Percentiles rank a stretch among this genome's conserved stretches.
Conservation (phyloP, 2,888 invertebrate species). For the Selenia dentaria region DNA sequence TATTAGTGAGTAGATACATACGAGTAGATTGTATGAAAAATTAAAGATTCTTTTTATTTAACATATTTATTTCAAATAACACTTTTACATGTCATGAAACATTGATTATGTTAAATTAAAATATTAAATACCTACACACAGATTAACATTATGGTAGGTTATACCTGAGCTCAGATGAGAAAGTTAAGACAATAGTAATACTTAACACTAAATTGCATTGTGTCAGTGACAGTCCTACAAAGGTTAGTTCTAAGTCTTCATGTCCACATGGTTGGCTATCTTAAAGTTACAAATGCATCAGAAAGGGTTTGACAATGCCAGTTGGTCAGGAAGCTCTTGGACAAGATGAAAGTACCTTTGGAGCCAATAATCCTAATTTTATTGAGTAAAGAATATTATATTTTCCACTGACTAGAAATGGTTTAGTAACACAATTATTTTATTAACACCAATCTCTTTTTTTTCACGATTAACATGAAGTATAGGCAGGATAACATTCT, state of each 20-base stretch:
- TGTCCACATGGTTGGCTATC: not conserved
- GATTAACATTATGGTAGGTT: constrained; percentile 58
- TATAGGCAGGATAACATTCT: constrained; percentile 6
- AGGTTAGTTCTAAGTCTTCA: constrained; percentile 10
- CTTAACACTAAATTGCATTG: constrained; percentile 21
- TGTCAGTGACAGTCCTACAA: constrained; percentile 8
- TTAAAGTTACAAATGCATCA: constrained; percentile 6
- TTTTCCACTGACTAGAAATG: constrained; percentile 22
- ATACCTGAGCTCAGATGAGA: constrained; percentile 38
- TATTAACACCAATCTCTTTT: constrained; percentile 9
- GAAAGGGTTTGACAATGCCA: constrained; percentile 1
- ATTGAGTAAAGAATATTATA: constrained; percentile 1
- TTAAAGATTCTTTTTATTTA: constrained; percentile 33
- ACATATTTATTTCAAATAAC: constrained; percentile 50
- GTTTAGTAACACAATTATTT: constrained; percentile 10
- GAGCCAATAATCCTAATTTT: too few relatives aligned
- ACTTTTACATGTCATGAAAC: constrained; percentile 59
- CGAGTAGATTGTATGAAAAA: not conserved
- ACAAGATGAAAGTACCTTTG: constrained; percentile 1
- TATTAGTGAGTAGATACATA: too few relatives aligned
- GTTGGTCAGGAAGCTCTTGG: constrained; percentile 1
- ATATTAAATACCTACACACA: constrained; percentile 52
- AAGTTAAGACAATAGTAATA: constrained; percentile 32
- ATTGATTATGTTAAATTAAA: constrained; percentile 33
- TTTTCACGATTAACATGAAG: not conserved